A percentile compares a stretch with the other conserved stretches of the same genome.
These are phyloP conservation scores for Diglossa cyanea DNA, from an alignment of 2,797 vertebrate species.

Conservation along the genomic window DNA sequence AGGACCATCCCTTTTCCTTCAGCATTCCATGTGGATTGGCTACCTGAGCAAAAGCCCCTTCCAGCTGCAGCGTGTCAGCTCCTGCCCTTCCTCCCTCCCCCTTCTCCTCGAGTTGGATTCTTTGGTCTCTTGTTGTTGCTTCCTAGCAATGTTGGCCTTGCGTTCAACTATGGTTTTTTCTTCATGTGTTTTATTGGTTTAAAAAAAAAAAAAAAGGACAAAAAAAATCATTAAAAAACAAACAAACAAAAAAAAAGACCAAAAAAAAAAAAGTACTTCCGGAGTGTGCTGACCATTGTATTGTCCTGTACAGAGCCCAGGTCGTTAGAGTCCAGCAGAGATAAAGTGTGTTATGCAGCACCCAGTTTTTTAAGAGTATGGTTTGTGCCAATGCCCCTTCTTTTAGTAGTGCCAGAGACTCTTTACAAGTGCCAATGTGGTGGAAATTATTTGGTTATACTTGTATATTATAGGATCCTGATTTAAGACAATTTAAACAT, in stretches of 20 bases:
- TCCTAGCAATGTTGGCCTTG: conserved; percentile 50
- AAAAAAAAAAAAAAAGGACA: not conserved
- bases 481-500: conserved; percentile 84
- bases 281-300: conserved; percentile 39
- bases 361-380: conserved; percentile 65
- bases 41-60: conserved; percentile 21
- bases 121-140: conserved; percentile 46
- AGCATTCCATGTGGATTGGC: conserved; percentile 18
- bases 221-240: not conserved
- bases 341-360: conserved; percentile 55
- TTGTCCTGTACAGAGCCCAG: conserved; percentile 48
- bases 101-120: not conserved
- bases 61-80: conserved; percentile 17
- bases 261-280: not conserved
- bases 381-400: conserved; percentile 87
- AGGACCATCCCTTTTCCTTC: conserved; percentile 38
- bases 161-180: conserved; percentile 18
- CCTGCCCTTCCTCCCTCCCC: conserved; percentile 24
- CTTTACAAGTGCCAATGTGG: conserved; percentile 88
- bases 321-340: conserved; percentile 60
- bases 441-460: conserved; percentile 80
- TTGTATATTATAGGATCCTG: conserved; percentile 82
- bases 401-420: conserved; percentile 84
- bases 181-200: conserved; percentile 46
- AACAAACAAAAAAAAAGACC: not conserved